Conservation (phyloP, 2,888 invertebrate species). For the Falcaria lacertinaria region DNA sequence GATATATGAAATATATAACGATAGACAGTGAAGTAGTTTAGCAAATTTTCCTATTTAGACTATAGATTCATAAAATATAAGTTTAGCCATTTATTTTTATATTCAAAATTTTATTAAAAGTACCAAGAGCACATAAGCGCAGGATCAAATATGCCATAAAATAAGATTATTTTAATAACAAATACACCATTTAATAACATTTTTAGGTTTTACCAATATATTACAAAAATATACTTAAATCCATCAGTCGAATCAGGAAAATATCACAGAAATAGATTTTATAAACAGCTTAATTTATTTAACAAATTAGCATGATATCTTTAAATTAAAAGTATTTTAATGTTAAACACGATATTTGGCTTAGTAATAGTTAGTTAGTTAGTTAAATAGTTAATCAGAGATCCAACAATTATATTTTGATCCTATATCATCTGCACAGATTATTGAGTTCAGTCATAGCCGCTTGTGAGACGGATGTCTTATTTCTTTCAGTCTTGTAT, state of each 20-base stretch:
- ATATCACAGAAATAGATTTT: slow-evolving; percentile 59
- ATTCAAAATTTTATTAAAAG: too few species aligned
- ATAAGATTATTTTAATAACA: slow-evolving; percentile 11
- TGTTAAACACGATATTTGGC: slow-evolving; percentile 22
- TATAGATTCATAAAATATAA: too few species aligned
- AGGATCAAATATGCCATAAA: slow-evolving; percentile 6
- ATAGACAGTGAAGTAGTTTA: too few species aligned
- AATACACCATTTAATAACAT: slow-evolving; percentile 16
- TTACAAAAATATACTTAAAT: slow-evolving; percentile 52
- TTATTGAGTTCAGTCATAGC: slow-evolving; percentile 64
- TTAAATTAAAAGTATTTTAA: slow-evolving; percentile 14
- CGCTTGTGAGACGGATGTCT: slow-evolving; percentile 54
- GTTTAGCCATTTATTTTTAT: too few species aligned
- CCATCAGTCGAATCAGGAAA: slow-evolving; percentile 54
- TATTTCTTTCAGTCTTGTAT: slow-evolving; percentile 64
- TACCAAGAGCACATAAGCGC: too few species aligned
- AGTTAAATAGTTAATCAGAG: slow-evolving; percentile 5
- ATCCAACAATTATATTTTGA: slow-evolving; percentile 10
- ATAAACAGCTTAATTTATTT: slow-evolving; percentile 5
- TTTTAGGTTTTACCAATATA: slow-evolving; percentile 19
- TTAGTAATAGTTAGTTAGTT: slow-evolving; percentile 6
- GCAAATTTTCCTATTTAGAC: too few species aligned
- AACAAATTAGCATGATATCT: slow-evolving; percentile 8
- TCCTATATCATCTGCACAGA: slow-evolving; percentile 58
- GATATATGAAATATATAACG: too few species aligned